phyloP scores from a whole-genome alignment of 2,888 invertebrate genomes.

The Parochlus steinenii region DNA sequence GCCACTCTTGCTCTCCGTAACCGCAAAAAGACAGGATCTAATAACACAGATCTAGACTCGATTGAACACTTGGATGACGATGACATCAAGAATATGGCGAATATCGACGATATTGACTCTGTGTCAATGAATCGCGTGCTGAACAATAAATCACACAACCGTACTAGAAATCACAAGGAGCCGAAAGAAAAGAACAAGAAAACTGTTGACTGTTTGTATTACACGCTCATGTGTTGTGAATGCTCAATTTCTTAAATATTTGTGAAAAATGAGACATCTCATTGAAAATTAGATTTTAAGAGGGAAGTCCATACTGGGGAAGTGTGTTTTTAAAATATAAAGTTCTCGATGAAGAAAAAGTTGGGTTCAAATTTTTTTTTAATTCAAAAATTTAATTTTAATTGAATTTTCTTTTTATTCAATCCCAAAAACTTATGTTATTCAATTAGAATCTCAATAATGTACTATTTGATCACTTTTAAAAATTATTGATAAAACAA shows the following conservation, averaged over 20 bases:
- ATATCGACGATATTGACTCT: slow-evolving; percentile 11
- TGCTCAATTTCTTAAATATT: slow-evolving; percentile 26
- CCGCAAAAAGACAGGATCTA: slow-evolving; percentile 11
- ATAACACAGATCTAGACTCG: slow-evolving; percentile 12
- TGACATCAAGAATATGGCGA: slow-evolving; percentile 4
- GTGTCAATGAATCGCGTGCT: slow-evolving; percentile 9
- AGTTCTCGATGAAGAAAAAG: too few relatives aligned
- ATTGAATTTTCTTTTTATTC: too few relatives aligned
- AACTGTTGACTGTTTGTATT: slow-evolving; percentile 28
- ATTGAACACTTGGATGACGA: slow-evolving; percentile 13
- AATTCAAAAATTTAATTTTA: too few relatives aligned
- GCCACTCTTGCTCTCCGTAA: slow-evolving; percentile 4
- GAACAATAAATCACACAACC: slow-evolving; percentile 9
- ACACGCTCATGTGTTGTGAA: slow-evolving; percentile 30
- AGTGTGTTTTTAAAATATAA: too few relatives aligned
- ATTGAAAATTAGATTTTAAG: too few relatives aligned
- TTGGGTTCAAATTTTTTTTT: too few relatives aligned
- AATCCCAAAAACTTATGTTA: too few relatives aligned
- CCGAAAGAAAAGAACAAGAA: slow-evolving; percentile 22
- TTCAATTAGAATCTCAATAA: too few relatives aligned
- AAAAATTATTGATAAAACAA: too few relatives aligned
- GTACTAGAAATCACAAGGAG: slow-evolving; percentile 9
- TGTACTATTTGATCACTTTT: too few relatives aligned
- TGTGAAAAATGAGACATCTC: too few relatives aligned
- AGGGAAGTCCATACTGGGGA: too few relatives aligned